A percentile compares a stretch with the other conserved stretches of the same genome.
Evolutionary conservation across 2,113 vertebrate genomes (phyloP).

Genomic region (Leuciscus idus): DNA sequence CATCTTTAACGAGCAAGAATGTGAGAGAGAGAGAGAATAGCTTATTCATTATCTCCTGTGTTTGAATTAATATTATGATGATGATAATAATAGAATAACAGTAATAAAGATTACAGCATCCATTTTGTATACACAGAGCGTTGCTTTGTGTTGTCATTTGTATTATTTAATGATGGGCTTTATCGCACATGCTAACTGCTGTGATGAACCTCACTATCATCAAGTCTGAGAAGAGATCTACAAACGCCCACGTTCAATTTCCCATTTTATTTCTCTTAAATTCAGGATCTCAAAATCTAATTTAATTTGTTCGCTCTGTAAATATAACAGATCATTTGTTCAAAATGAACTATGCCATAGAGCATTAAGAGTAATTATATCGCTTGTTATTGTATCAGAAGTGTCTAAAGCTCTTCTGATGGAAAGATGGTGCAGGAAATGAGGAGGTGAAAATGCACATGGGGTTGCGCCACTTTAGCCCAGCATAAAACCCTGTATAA

Average conservation of each 20-base stretch:
- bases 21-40: neutral
- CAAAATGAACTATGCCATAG: conserved; percentile 50
- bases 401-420: conserved; percentile 36
- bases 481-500: neutral
- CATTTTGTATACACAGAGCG: conserved; percentile 7
- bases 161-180: conserved; percentile 43
- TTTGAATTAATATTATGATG: conserved; percentile 41
- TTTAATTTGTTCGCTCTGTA: conserved; percentile 31
- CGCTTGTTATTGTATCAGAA: conserved; percentile 47
- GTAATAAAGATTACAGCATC: conserved; percentile 40
- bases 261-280: conserved; percentile 35
- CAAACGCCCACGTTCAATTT: conserved; percentile 9
- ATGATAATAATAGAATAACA: conserved; percentile 38
- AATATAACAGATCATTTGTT: conserved; percentile 52
- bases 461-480: neutral
- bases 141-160: conserved; percentile 33
- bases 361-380: conserved; percentile 47
- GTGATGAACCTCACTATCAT: conserved; percentile 33
- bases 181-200: conserved; percentile 42
- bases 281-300: conserved; percentile 36
- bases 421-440: neutral
- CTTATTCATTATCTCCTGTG: conserved; percentile 38
- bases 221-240: conserved; percentile 19
- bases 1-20: conserved; percentile 39
- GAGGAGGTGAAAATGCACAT: neutral